These are phyloP conservation scores for Perca flavescens DNA, from an alignment of 2,113 vertebrate genomes.

Conservation along the genomic window DNA sequence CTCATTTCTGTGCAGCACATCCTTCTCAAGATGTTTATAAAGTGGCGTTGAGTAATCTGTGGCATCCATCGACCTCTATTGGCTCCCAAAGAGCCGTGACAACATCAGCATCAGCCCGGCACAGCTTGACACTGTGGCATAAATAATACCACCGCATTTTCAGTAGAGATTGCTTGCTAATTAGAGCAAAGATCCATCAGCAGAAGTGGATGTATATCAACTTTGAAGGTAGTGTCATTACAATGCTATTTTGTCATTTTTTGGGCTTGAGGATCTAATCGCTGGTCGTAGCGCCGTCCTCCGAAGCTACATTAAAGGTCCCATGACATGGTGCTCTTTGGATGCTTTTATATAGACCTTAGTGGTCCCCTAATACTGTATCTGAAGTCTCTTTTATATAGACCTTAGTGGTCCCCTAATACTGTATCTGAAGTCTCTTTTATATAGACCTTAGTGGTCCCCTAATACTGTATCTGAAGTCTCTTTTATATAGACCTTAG, in stretches of 20 bases:
- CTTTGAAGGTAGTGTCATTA: slow-evolving; percentile 15
- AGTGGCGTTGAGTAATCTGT: slow-evolving; percentile 27
- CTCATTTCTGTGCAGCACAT: slow-evolving; percentile 14
- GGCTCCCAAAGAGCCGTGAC: slow-evolving; percentile 23
- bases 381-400: no score
- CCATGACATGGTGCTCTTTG: no score
- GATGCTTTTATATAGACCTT: no score
- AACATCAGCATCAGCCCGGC: slow-evolving; percentile 22
- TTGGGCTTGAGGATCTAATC: not conserved
- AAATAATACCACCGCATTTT: slow-evolving; percentile 50
- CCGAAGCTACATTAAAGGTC: slow-evolving; percentile 4
- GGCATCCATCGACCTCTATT: slow-evolving; percentile 15
- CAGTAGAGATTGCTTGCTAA: slow-evolving; percentile 44
- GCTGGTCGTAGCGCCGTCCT: not conserved
- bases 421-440: no score
- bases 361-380: no score
- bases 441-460: no score
- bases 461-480: no score
- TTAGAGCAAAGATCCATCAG: slow-evolving; percentile 50
- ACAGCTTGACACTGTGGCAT: slow-evolving; percentile 18
- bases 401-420: no score
- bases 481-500: no score
- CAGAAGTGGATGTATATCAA: slow-evolving; percentile 40
- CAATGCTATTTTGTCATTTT: slow-evolving; percentile 13
- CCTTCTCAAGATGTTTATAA: slow-evolving; percentile 36